These are phyloP conservation scores for Psilopogon haemacephalus DNA, from an alignment of 2,113 vertebrate species.

Conservation along the genomic window DNA sequence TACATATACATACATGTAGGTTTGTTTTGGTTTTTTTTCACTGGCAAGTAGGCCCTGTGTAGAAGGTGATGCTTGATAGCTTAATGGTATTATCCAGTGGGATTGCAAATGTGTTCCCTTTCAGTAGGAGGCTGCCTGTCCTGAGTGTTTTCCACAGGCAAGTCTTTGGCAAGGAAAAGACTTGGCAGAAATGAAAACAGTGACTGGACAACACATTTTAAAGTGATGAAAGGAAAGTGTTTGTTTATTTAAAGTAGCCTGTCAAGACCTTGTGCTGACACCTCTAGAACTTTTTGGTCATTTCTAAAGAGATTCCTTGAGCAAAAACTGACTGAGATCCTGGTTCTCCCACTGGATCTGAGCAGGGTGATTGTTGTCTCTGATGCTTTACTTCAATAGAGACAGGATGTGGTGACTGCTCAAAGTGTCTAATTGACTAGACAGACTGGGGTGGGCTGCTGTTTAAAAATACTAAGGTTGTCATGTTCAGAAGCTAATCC, in stretches of 20 bases:
- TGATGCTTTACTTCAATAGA: not conserved
- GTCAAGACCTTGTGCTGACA: constrained; percentile 10
- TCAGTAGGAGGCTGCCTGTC: not conserved
- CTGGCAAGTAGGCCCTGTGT: not conserved
- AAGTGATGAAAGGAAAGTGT: not conserved
- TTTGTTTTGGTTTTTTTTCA: not conserved
- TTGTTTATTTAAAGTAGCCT: constrained; percentile 26
- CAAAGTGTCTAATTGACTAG: not conserved
- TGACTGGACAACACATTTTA: not conserved
- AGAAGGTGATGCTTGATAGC: not conserved
- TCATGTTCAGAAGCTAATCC: not conserved
- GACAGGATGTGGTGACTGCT: not conserved
- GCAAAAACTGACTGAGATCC: not conserved
- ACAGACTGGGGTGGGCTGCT: not conserved
- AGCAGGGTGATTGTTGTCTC: not conserved
- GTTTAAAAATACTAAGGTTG: not conserved
- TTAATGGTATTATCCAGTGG: not conserved
- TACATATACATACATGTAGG: rapidly evolving
- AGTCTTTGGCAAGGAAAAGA: not conserved
- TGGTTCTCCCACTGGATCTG: not conserved
- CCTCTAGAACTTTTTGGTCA: not conserved
- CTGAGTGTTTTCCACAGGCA: not conserved
- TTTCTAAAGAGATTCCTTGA: constrained; percentile 28
- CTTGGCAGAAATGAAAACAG: constrained; percentile 22
- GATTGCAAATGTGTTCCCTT: not conserved